Conservation (phyloP, 2,888 invertebrate species). For the Nomada flava region DNA sequence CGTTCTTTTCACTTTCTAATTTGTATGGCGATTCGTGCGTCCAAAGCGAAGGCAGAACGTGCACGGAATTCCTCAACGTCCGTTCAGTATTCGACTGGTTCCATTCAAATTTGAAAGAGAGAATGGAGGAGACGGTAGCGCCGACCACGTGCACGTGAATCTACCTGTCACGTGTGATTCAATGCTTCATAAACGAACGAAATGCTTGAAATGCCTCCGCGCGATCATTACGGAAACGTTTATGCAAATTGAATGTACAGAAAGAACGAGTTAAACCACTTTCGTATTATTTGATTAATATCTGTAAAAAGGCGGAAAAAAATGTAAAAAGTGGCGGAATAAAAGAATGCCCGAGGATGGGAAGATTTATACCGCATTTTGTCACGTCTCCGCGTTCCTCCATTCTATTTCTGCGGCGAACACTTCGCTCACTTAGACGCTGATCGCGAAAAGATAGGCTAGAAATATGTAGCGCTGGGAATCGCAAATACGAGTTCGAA, state of each 20-base stretch:
- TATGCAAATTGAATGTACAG: neutral
- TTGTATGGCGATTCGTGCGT: constrained; percentile 35
- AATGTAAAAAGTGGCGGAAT: neutral
- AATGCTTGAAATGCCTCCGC: constrained; percentile 1
- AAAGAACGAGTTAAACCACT: neutral
- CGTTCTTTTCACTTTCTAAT: constrained; percentile 43
- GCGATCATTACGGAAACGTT: neutral
- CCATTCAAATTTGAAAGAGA: constrained; percentile 54
- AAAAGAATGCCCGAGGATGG: neutral
- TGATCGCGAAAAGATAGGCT: neutral
- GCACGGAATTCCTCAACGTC: constrained; percentile 30
- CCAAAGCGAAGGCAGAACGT: constrained; percentile 39
- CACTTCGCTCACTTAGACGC: constrained; percentile 11
- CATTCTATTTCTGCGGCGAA: neutral
- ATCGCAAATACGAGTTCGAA: constrained; percentile 42
- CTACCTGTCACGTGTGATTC: constrained; percentile 29
- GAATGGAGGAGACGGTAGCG: constrained; percentile 28
- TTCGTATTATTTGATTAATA: neutral
- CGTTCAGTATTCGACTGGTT: constrained; percentile 17
- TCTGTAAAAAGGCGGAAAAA: neutral
- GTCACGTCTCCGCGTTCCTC: neutral
- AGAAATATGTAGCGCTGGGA: constrained; percentile 39
- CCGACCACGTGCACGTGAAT: constrained; percentile 25
- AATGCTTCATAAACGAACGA: constrained; percentile 18
- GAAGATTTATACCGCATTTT: constrained; percentile 1